Conservation (phyloP, 2,113 vertebrate genomes). For the Microcebus murinus region DNA sequence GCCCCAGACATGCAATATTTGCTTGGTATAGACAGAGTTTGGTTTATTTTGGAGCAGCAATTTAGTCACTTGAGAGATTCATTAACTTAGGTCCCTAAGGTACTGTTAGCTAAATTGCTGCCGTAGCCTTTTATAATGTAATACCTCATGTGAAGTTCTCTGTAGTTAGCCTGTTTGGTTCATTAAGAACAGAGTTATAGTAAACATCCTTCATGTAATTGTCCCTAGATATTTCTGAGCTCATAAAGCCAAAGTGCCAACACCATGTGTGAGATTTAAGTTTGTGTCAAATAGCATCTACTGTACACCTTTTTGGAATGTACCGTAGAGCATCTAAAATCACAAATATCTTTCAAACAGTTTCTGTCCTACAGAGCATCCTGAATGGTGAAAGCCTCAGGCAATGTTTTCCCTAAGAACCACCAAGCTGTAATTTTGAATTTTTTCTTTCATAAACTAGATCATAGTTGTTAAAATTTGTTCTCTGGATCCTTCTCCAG, state of each 20-base stretch:
- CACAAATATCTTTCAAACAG: not conserved
- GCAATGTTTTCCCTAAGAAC: not conserved
- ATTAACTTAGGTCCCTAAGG: not conserved
- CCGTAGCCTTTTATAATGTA: not conserved
- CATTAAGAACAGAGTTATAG: not conserved
- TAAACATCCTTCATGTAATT: not conserved
- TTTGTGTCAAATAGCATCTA: not conserved
- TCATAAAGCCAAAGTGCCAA: not conserved
- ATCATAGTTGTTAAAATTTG: not conserved
- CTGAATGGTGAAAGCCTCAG: not conserved
- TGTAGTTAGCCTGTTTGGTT: not conserved
- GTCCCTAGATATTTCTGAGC: not conserved
- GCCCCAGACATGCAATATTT: not conserved
- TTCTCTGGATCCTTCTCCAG: constrained; percentile 5
- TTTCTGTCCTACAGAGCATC: not conserved
- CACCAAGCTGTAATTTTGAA: not conserved
- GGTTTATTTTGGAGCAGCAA: constrained; percentile 2
- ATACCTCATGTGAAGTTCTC: not conserved
- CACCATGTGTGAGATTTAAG: not conserved
- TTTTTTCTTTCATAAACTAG: not conserved
- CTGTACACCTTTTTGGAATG: not conserved
- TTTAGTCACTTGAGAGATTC: not conserved
- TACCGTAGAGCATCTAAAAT: not conserved
- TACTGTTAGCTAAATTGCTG: not conserved
- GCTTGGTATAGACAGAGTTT: not conserved